Conservation (phyloP, 2,888 invertebrate genomes). For the Hypolimnas misippus region DNA sequence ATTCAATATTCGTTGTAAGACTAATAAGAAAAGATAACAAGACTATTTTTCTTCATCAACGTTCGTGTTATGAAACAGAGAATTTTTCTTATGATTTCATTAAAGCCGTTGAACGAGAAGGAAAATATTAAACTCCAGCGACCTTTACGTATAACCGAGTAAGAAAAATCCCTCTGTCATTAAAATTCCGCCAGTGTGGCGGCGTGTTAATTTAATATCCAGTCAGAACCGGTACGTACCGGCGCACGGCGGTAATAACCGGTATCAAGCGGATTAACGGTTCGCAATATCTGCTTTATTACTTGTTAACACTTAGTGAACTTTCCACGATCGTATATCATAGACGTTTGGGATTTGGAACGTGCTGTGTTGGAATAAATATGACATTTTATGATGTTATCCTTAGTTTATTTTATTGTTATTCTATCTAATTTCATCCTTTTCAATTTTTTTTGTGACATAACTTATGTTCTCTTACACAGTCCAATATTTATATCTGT, state of each 20-base stretch:
- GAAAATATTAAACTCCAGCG: conserved; percentile 25
- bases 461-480: too few relatives aligned
- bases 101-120: conserved; percentile 11
- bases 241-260: conserved; percentile 41
- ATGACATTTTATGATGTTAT: background rate
- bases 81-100: conserved; percentile 15
- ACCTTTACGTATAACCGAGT: conserved; percentile 20
- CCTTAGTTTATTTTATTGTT: too few relatives aligned
- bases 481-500: too few relatives aligned
- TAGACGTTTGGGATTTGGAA: background rate
- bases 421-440: too few relatives aligned
- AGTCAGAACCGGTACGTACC: conserved; percentile 43
- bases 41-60: conserved; percentile 2
- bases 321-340: conserved; percentile 16
- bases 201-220: conserved; percentile 44
- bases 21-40: background rate
- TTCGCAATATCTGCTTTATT: conserved; percentile 51
- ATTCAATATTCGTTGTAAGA: conserved; percentile 3
- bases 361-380: background rate
- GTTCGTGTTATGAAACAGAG: background rate
- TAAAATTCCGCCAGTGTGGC: conserved; percentile 34
- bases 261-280: conserved; percentile 48
- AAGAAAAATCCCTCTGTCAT: conserved; percentile 42
- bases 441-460: too few relatives aligned
- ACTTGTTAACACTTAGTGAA: conserved; percentile 23